These are phyloP conservation scores for Atrina japonica DNA, from an alignment of 2,888 invertebrate genomes.

Conservation along the genomic window DNA sequence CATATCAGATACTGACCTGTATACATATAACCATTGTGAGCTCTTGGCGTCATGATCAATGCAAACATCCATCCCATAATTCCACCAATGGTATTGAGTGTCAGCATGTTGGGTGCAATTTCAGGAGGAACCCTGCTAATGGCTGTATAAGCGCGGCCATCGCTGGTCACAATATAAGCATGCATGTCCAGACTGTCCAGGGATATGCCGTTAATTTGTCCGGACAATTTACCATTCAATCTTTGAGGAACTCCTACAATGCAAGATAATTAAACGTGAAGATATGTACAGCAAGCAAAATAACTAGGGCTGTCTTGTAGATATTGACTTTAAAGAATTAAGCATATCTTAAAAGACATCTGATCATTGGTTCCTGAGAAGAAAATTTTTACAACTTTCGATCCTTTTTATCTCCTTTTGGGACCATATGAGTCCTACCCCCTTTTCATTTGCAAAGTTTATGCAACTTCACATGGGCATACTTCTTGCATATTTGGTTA, in stretches of 20 bases:
- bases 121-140: constrained; percentile 89
- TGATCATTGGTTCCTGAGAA: no score
- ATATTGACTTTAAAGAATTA: no score
- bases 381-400: no score
- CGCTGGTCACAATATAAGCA: constrained; percentile 91
- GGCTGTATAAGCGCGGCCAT: constrained; percentile 87
- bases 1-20: constrained; percentile 80
- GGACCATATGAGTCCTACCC: no score
- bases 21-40: constrained; percentile 92
- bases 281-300: no score
- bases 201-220: constrained; percentile 89
- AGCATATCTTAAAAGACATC: no score
- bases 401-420: no score
- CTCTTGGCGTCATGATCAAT: constrained; percentile 86
- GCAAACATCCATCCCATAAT: constrained; percentile 97
- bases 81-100: constrained; percentile 91
- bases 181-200: constrained; percentile 91
- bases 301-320: no score
- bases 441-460: no score
- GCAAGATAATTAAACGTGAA: not conserved
- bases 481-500: no score
- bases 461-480: no score
- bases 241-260: constrained; percentile 89
- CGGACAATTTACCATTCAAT: constrained; percentile 93
- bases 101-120: constrained; percentile 90